phyloP scores from a whole-genome alignment of 2,888 invertebrate genomes.

The Epinotia ramella region DNA sequence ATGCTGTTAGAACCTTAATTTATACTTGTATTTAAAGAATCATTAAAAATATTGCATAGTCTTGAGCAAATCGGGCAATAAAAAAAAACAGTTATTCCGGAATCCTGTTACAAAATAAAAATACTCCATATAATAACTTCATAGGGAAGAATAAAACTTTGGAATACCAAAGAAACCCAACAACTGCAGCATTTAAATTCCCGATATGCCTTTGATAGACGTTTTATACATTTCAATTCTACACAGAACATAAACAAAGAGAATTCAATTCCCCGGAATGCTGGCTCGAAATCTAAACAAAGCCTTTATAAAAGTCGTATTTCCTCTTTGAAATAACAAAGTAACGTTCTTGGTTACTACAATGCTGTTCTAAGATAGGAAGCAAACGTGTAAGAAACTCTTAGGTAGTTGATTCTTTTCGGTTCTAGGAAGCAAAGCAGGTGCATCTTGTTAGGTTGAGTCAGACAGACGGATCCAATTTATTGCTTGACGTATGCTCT shows the following conservation, averaged over 20 bases:
- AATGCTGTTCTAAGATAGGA: neutral
- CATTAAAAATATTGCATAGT: neutral
- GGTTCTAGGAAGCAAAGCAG: constrained; percentile 1
- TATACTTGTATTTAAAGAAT: neutral
- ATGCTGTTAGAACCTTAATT: neutral
- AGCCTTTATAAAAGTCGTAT: constrained; percentile 26
- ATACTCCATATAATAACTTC: neutral
- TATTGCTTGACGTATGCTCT: constrained; percentile 28
- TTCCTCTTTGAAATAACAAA: constrained; percentile 35
- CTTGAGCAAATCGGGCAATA: no score
- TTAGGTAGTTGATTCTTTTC: neutral
- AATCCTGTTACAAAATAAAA: no score
- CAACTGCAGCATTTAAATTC: constrained; percentile 13
- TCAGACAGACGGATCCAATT: constrained; percentile 41
- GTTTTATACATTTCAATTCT: constrained; percentile 21
- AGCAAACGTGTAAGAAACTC: neutral
- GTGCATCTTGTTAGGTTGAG: constrained; percentile 40
- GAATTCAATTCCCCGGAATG: constrained; percentile 26
- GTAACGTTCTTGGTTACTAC: constrained; percentile 13
- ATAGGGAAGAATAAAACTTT: neutral
- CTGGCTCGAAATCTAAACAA: constrained; percentile 36
- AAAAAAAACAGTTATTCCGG: no score
- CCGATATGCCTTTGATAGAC: constrained; percentile 5
- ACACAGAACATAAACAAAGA: constrained; percentile 21
- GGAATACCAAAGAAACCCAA: neutral